Percentiles rank a stretch among this genome's conserved stretches.
Conservation (phyloP, 1,140 invertebrate species). For the Pachyrhynchus sulphureomaculatus region DNA sequence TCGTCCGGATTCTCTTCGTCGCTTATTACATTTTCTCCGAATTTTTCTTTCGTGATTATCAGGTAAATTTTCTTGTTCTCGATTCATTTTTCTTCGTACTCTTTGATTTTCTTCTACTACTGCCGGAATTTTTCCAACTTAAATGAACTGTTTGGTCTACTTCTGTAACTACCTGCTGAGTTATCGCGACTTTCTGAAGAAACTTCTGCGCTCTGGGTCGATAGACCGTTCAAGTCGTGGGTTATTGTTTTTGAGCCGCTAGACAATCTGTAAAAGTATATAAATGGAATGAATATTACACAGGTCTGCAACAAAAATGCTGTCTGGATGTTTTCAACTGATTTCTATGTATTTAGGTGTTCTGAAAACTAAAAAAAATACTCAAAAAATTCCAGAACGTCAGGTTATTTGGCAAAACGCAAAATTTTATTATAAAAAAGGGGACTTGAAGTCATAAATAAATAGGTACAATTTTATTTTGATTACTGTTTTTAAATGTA, state of each 20-base stretch:
- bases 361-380: too few relatives aligned
- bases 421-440: too few relatives aligned
- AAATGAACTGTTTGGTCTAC: constrained; percentile 18
- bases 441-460: too few relatives aligned
- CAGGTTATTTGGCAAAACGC: too few relatives aligned
- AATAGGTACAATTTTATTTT: too few relatives aligned
- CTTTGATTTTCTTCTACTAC: constrained; percentile 11
- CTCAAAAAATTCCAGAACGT: too few relatives aligned
- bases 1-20: not conserved
- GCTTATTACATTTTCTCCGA: not conserved
- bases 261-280: constrained; percentile 3
- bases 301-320: too few relatives aligned
- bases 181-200: constrained; percentile 3
- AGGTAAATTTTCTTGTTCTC: not conserved
- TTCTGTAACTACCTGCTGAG: constrained; percentile 5
- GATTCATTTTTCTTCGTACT: constrained; percentile 7
- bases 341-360: too few relatives aligned
- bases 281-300: too few relatives aligned
- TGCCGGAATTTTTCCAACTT: constrained; percentile 26
- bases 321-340: too few relatives aligned
- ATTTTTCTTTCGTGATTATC: not conserved
- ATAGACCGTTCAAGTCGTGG: not conserved
- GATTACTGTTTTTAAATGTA: too few relatives aligned
- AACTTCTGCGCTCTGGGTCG: not conserved
- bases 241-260: not conserved